These are phyloP conservation scores for Acanthiza pusilla DNA, from an alignment of 2,797 vertebrate genomes.

Conservation along the genomic window DNA sequence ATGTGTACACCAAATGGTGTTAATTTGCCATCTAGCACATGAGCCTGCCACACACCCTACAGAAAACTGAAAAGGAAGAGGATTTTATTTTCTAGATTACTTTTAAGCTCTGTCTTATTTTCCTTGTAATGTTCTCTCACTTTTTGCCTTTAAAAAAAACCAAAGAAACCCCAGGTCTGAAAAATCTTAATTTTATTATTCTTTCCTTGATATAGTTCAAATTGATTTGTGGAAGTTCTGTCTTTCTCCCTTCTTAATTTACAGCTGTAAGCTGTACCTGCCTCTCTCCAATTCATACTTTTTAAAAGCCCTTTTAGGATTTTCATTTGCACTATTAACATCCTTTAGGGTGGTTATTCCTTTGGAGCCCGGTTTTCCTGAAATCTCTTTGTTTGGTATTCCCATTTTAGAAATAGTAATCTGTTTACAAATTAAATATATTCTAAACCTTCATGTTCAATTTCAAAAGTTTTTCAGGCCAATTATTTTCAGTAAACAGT, in stretches of 20 bases:
- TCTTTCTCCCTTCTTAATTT: not conserved
- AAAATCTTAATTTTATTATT: not conserved
- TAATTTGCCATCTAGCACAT: not conserved
- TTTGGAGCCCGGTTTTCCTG: not conserved
- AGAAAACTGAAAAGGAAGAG: not conserved
- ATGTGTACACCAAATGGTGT: not conserved
- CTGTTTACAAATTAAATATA: not conserved
- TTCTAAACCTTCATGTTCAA: not conserved
- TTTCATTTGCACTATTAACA: not conserved
- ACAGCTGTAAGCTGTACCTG: not conserved
- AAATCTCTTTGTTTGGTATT: not conserved
- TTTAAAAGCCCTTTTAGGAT: not conserved
- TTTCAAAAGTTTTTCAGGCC: not conserved
- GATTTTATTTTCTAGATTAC: not conserved
- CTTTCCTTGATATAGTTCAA: not conserved
- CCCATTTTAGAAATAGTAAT: not conserved
- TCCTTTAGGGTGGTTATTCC: not conserved
- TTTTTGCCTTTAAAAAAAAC: not conserved
- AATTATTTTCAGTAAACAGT: conserved; percentile 28
- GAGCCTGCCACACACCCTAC: not conserved
- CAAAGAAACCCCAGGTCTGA: not conserved
- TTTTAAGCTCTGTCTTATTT: not conserved
- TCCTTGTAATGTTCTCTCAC: not conserved
- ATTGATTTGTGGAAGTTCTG: not conserved
- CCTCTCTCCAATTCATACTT: not conserved